phyloP scores from a whole-genome alignment of 2,113 vertebrate species.

The Limnothrissa miodon region DNA sequence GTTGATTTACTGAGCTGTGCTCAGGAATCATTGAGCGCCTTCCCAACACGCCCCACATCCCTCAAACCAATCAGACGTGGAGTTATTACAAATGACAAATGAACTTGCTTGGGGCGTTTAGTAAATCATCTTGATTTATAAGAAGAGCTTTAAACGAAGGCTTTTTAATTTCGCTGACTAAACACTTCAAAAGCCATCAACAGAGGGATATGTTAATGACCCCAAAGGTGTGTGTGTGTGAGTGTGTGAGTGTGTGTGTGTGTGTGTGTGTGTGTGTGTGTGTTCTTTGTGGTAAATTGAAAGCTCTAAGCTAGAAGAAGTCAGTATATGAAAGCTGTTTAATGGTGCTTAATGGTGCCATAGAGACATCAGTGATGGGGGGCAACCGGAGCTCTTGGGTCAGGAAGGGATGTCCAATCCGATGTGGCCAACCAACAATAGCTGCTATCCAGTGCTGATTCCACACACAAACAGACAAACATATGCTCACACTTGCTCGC shows the following conservation, averaged over 20 bases:
- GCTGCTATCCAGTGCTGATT: neutral
- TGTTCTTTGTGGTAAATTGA: neutral
- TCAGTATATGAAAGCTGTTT: neutral
- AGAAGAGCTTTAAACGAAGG: neutral
- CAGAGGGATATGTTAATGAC: neutral
- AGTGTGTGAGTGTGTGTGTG: too few relatives aligned
- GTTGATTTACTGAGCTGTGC: neutral
- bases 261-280: too few relatives aligned
- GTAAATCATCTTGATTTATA: slow-evolving; percentile 6
- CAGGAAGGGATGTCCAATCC: neutral
- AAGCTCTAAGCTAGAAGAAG: neutral
- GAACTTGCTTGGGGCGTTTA: neutral
- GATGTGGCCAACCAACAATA: neutral
- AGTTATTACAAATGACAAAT: neutral
- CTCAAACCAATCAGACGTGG: neutral
- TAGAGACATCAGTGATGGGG: neutral
- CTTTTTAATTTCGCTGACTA: neutral
- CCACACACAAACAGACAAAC: too few relatives aligned
- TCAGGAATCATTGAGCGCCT: neutral
- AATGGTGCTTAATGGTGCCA: neutral
- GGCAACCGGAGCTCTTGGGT: neutral
- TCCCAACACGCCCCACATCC: neutral
- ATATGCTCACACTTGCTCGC: too few relatives aligned
- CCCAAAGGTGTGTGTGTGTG: neutral
- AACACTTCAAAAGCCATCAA: neutral